Conservation (phyloP, 2,888 invertebrate species). For the Hanleya hanleyi region DNA sequence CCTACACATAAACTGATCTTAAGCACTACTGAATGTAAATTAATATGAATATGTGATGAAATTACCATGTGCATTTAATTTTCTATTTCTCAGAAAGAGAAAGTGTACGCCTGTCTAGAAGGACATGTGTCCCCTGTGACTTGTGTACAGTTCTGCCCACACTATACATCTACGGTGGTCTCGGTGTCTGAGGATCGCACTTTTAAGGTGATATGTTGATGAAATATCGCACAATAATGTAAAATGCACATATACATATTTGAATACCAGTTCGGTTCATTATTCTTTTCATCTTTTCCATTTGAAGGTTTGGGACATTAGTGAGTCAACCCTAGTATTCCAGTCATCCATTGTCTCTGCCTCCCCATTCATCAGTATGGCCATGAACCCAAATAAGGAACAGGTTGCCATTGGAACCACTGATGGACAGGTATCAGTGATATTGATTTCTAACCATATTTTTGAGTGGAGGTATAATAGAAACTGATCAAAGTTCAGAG, state of each 20-base stretch:
- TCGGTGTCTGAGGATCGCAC: constrained; percentile 68
- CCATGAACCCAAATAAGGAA: constrained; percentile 60
- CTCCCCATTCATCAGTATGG: constrained; percentile 64
- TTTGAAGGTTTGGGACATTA: constrained; percentile 65
- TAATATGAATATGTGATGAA: not conserved
- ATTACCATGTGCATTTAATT: not conserved
- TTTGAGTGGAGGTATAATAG: no score
- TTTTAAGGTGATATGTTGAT: constrained; percentile 58
- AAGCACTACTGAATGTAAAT: not conserved
- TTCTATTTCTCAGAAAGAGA: constrained; percentile 33
- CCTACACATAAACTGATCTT: not conserved
- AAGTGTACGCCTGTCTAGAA: constrained; percentile 52
- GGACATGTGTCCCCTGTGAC: constrained; percentile 63
- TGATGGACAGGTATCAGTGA: constrained; percentile 64
- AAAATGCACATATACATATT: no score
- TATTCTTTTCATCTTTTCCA: not conserved
- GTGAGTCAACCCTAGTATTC: constrained; percentile 56
- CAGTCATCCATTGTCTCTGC: constrained; percentile 66
- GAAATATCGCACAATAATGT: no score
- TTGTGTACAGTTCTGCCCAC: constrained; percentile 67
- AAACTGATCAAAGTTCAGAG: no score
- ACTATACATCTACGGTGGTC: constrained; percentile 65
- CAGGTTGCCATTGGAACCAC: constrained; percentile 64
- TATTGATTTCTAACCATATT: no score
- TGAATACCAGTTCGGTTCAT: no score